Conservation (phyloP, 2,113 vertebrate species). For the Todiramphus chloris region DNA sequence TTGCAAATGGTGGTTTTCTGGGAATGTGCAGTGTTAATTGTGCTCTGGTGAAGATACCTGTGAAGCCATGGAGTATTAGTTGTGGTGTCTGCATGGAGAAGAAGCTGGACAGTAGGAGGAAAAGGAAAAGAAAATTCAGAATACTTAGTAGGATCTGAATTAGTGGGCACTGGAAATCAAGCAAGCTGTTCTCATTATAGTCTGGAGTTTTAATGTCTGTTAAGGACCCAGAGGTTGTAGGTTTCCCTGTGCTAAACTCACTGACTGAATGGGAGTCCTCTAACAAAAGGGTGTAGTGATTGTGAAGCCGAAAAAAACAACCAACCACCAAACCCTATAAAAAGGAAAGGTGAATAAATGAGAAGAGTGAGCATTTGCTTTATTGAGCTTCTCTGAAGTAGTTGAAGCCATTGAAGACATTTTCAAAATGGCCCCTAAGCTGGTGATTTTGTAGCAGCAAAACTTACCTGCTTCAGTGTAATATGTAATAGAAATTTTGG, state of each 20-base stretch:
- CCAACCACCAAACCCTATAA: not conserved
- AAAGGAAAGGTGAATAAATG: too few species aligned
- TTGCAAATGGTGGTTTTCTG: conserved; percentile 13
- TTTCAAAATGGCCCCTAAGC: not conserved
- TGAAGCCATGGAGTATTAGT: not conserved
- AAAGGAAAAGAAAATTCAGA: not conserved
- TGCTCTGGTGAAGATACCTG: not conserved
- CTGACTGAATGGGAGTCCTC: not conserved
- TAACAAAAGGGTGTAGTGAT: not conserved
- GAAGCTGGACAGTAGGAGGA: not conserved
- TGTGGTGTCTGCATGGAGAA: not conserved
- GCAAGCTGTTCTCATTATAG: not conserved
- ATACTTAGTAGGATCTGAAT: not conserved
- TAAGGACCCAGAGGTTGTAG: not conserved
- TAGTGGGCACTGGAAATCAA: not conserved
- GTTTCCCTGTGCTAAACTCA: not conserved
- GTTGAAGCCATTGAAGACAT: not conserved
- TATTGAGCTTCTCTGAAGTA: not conserved
- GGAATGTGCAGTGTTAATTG: not conserved
- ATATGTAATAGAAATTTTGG: not conserved
- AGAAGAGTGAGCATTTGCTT: not conserved
- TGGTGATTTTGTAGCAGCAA: not conserved
- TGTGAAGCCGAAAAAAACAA: not conserved
- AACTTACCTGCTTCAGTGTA: not conserved
- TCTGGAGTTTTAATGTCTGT: not conserved